Evolutionary conservation across 2,888 invertebrate species (phyloP).

Genomic region (Sarcophaga variegata): DNA sequence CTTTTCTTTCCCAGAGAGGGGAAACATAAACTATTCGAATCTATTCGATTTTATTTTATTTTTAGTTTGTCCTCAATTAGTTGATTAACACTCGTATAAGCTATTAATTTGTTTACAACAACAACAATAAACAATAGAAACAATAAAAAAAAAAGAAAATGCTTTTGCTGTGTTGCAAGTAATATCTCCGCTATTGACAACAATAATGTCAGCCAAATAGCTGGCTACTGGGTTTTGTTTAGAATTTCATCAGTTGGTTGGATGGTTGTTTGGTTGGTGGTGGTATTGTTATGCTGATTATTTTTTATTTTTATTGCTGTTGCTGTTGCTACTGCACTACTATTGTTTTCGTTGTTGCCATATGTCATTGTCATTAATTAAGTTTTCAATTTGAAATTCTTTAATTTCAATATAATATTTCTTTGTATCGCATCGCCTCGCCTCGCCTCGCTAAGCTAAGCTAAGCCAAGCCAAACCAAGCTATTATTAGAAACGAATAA

Average conservation of each 20-base stretch:
- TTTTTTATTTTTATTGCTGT: slow-evolving; percentile 23
- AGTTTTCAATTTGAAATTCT: slow-evolving; percentile 67
- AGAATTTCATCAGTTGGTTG: neutral
- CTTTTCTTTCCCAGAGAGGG: neutral
- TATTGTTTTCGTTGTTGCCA: slow-evolving; percentile 25
- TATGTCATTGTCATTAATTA: slow-evolving; percentile 69
- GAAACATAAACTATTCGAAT: neutral
- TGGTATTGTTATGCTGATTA: neutral
- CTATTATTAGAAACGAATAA: neutral
- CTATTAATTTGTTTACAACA: slow-evolving; percentile 38
- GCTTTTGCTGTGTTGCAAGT: slow-evolving; percentile 23
- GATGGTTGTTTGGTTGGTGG: neutral
- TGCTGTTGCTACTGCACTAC: neutral
- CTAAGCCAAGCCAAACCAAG: neutral
- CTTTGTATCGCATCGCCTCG: neutral
- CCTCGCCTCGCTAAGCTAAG: neutral
- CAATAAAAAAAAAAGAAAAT: slow-evolving; percentile 1
- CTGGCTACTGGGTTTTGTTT: slow-evolving; percentile 28
- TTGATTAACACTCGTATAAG: slow-evolving; percentile 41
- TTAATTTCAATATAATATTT: slow-evolving; percentile 47
- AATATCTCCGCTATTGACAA: neutral
- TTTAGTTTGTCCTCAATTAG: slow-evolving; percentile 59
- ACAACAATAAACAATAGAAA: neutral
- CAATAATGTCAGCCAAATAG: neutral
- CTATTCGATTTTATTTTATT: neutral